These are phyloP conservation scores for Hoplodrina blanda DNA, from an alignment of 2,888 invertebrate genomes.

Conservation along the genomic window DNA sequence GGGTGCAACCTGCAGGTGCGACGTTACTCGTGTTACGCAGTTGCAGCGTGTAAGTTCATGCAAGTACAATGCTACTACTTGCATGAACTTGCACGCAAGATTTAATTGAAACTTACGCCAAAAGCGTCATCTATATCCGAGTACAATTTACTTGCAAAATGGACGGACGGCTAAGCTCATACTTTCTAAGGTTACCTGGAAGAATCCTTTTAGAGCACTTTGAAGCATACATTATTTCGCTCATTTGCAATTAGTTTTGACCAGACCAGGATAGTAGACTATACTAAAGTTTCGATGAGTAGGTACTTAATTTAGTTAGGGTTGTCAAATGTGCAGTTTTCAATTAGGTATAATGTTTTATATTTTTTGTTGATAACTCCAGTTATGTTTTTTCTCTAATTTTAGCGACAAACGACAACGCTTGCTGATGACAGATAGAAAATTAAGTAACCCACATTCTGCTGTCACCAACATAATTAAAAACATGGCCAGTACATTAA, in stretches of 20 bases:
- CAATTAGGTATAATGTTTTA: neutral
- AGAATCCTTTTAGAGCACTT: slow-evolving; percentile 6
- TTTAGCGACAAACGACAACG: neutral
- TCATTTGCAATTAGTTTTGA: neutral
- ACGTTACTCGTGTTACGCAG: no score
- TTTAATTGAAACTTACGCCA: neutral
- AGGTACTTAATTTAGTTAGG: neutral
- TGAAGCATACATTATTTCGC: neutral
- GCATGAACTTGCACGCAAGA: neutral
- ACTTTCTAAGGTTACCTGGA: neutral
- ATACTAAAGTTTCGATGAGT: neutral
- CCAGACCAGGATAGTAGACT: neutral
- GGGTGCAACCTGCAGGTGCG: no score
- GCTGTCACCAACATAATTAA: no score
- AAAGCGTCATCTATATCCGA: neutral
- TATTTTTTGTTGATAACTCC: no score
- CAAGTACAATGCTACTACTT: no score
- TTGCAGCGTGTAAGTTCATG: no score
- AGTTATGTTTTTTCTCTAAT: neutral
- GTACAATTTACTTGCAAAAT: neutral
- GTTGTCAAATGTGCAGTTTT: neutral
- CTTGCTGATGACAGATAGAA: neutral
- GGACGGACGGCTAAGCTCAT: neutral
- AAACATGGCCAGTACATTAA: no score
- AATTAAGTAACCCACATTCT: no score